Base-by-base conservation (phyloP, 2,888 invertebrate species). In the Yponomeuta plumbellus region DNA sequence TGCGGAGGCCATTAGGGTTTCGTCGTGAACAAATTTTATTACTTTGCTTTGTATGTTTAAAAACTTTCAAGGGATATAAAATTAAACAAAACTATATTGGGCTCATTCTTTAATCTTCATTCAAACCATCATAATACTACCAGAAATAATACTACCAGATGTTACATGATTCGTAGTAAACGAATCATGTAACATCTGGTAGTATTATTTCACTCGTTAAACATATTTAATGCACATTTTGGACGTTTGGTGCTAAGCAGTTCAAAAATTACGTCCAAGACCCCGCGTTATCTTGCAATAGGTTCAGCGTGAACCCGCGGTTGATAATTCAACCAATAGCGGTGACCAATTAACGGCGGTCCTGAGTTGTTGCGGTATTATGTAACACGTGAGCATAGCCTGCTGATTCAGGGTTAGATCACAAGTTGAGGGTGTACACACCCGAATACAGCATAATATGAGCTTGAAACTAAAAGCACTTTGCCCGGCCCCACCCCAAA, bases 31-130 rank as follows among this genome's bases (percentile, higher is more conserved):
- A 26, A 4, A 26, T 26, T 26, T 1, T 4, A 26, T 26, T 26
- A 4, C 26, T 26, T 26, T 1, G 26, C 5, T 5, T 26, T 26
- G 26, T 34, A 34, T 34, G 1, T 34, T 52, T 52, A 17, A 1
- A 52, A 52, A 52, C 17, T 17, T 17, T 17, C 34, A 34, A 34
- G 34, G 34, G 8, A 34, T 34, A 52, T 52, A 52, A 52, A 52
- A 52, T 17, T 6, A 52, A 52, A 59, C 11, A 59, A 22, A 22
- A 59, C 21, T 23, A 3, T 57, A n/a, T 22, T 59, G 59, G 59
- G 59, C 23, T 59, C 59, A 59, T 59, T 59, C 59, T 59, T 59
- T 59, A 59, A 22, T 59, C 59, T 52, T 52, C 44, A 52, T 52
- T 52, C 44, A 52, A 52, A 17, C 44, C 44, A 17, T 52, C 13